Conservation (phyloP, 2,888 invertebrate species). For the Temnothorax ravouxi region DNA sequence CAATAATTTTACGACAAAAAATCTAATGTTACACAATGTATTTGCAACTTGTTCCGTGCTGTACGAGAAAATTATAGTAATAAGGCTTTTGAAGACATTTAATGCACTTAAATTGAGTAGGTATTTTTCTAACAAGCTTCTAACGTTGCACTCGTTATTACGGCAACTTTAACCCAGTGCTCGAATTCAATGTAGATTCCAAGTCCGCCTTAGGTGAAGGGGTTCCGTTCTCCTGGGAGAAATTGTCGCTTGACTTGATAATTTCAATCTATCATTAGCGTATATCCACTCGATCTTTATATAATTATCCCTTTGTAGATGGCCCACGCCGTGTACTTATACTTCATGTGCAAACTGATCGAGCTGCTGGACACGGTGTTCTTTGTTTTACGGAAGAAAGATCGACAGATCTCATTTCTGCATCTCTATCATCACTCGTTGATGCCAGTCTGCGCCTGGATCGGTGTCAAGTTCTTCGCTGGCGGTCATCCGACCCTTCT, state of each 20-base stretch:
- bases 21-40: background rate
- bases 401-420: conserved; percentile 94
- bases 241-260: conserved; percentile 14
- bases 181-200: conserved; percentile 21
- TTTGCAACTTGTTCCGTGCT: background rate
- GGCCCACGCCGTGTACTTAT: conserved; percentile 87
- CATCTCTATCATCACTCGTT: conserved; percentile 96
- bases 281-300: background rate
- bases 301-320: conserved; percentile 78
- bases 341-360: conserved; percentile 92
- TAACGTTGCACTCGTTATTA: background rate
- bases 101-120: background rate
- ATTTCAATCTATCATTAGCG: conserved; percentile 13
- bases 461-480: conserved; percentile 92
- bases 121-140: background rate
- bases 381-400: conserved; percentile 96
- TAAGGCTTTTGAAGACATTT: background rate
- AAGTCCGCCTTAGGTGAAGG: background rate
- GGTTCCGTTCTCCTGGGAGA: background rate
- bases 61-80: background rate
- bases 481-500: conserved; percentile 96
- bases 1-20: background rate
- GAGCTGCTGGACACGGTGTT: conserved; percentile 94
- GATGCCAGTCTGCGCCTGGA: conserved; percentile 93
- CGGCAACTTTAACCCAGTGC: background rate